Percentiles rank a stretch among this genome's conserved stretches.
Evolutionary conservation across 1,140 invertebrate species (phyloP).

Genomic region (Eubasilissa regina): DNA sequence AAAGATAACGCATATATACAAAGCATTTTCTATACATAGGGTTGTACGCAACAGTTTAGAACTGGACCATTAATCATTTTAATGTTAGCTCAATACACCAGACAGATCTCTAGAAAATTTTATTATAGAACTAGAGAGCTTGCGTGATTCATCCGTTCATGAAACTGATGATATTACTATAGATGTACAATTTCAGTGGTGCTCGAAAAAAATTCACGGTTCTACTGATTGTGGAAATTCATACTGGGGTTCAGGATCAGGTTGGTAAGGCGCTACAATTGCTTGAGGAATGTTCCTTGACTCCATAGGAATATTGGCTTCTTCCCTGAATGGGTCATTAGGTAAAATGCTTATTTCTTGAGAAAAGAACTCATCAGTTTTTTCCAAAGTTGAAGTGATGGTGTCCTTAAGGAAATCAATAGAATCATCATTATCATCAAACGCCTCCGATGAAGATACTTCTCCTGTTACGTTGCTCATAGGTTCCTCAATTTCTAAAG

Average conservation of each 20-base stretch:
- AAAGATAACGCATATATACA: constrained; percentile 2
- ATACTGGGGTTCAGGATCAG: constrained; percentile 37
- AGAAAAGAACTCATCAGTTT: neutral
- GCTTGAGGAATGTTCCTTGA: constrained; percentile 48
- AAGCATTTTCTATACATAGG: neutral
- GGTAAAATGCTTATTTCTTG: neutral
- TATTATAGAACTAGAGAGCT: too few relatives aligned
- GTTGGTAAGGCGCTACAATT: constrained; percentile 52
- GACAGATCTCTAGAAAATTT: neutral
- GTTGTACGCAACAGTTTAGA: neutral
- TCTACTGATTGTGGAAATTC: neutral
- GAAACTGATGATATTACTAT: too few relatives aligned
- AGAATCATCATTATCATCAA: constrained; percentile 39
- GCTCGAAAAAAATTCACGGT: neutral
- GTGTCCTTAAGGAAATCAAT: constrained; percentile 35
- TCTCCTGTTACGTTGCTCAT: constrained; percentile 23
- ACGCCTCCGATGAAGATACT: constrained; percentile 16
- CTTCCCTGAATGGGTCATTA: constrained; percentile 20
- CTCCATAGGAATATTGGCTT: constrained; percentile 11
- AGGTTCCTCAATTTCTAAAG: constrained; percentile 29
- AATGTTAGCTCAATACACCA: neutral
- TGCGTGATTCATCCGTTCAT: too few relatives aligned
- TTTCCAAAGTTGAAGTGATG: constrained; percentile 3
- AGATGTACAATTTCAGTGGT: too few relatives aligned
- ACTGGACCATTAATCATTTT: neutral